Base-by-base conservation (phyloP, 2,888 invertebrate species). In the Bugula neritina region DNA sequence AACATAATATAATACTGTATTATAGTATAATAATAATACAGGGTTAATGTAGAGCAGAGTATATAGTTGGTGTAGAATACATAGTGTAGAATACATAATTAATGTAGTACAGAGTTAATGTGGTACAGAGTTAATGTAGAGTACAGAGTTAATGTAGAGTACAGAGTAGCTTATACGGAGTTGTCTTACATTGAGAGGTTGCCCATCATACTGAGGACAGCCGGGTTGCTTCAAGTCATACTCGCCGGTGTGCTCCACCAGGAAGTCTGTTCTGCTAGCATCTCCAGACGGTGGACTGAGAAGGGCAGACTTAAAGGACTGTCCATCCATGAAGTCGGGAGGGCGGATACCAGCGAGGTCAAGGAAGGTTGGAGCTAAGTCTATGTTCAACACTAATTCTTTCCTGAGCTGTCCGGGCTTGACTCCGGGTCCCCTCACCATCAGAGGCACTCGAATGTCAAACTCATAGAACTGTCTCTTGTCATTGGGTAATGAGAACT, bases 381-480 rank as follows among this genome's bases (percentile, higher is more conserved):
- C 94, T n/a, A 94, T 89, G 76, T 90, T 89, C 5, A 90, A 86
- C 0, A 91, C 88, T 0, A 91, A 89, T 71, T 87, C 80, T 74
- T 80, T 74, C 72, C 77, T 77, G 21, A 75, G 72, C 58, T 77
- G 76, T 17, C 78, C 81, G 35, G 80, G 72, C 71, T 76, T 77
- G 31, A 83, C 80, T 0, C 80, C 79, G 23, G 94, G 94, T 0
- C 93, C 94, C 69, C 90, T 86, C 1, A 95, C 88, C 69, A 93
- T 79, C 1, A 95, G 86, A 0, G 94, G 94, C 0, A 95, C 90
- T 76, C 90, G 88, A 58, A 94, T 90, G 80, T 95, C 95, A 0
- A 92, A 90, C 81, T 95, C 93, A 83, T 95, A 95, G 0, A 92
- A 91, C 79, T 93, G 93, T 0, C 94, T 87, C 81, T 95, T 95